These are phyloP conservation scores for Chionoecetes opilio DNA, from an alignment of 1,140 invertebrate species.

Conservation along the genomic window DNA sequence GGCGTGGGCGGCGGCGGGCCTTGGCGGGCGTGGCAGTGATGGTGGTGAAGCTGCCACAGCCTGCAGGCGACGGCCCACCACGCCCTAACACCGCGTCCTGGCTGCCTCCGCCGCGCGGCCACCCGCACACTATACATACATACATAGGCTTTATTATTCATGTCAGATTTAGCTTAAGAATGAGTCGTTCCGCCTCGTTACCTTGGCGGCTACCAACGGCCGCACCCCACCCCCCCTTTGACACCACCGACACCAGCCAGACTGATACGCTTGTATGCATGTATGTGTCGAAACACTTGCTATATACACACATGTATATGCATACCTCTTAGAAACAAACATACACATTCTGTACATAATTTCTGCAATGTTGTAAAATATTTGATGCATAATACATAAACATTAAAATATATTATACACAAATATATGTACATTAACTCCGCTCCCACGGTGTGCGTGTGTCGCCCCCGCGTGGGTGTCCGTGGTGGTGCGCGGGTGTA, in stretches of 20 bases:
- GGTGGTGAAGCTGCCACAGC: neutral
- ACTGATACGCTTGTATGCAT: constrained; percentile 36
- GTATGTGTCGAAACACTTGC: constrained; percentile 37
- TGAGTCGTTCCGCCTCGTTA: neutral
- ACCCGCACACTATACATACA: neutral
- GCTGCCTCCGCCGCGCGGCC: neutral
- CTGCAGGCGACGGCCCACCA: neutral
- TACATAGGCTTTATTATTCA: constrained; percentile 21
- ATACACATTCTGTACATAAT: constrained; percentile 31
- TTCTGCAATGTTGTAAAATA: constrained; percentile 1
- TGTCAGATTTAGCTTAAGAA: neutral
- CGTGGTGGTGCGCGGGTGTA: neutral
- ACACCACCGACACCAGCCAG: neutral
- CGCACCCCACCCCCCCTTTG: neutral
- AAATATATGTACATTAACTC: neutral
- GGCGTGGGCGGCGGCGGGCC: neutral
- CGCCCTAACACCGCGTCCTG: neutral
- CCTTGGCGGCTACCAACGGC: neutral
- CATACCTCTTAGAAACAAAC: constrained; percentile 18
- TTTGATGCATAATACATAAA: constrained; percentile 37
- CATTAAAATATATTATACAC: constrained; percentile 38
- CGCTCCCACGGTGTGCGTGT: neutral
- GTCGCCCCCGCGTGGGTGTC: neutral
- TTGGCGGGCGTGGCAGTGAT: neutral
- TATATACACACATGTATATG: constrained; percentile 9